These are phyloP conservation scores for Formica selysi DNA, from an alignment of 1,140 invertebrate genomes.

Conservation along the genomic window DNA sequence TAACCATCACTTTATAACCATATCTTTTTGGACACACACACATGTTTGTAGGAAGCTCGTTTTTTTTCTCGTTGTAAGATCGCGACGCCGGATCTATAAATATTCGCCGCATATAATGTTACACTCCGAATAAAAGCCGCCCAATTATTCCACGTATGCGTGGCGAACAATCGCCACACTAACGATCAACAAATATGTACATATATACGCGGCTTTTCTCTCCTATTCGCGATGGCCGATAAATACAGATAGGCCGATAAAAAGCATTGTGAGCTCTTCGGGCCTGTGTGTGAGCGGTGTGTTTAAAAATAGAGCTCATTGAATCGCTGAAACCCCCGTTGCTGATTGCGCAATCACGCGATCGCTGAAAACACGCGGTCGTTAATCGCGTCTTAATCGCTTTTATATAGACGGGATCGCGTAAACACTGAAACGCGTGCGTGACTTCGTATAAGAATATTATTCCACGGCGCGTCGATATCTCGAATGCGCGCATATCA, in stretches of 20 bases:
- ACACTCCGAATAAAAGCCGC: slow-evolving; percentile 34
- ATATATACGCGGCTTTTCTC: slow-evolving; percentile 25
- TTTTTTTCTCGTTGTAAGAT: slow-evolving; percentile 24
- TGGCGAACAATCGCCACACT: slow-evolving; percentile 50
- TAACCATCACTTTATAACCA: neutral
- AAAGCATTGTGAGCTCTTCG: slow-evolving; percentile 31
- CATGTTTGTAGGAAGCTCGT: neutral
- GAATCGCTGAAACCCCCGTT: slow-evolving; percentile 51
- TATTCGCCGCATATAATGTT: slow-evolving; percentile 44
- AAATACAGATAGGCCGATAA: slow-evolving; percentile 57
- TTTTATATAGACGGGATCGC: slow-evolving; percentile 42
- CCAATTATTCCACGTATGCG: slow-evolving; percentile 43
- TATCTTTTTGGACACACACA: slow-evolving; percentile 36
- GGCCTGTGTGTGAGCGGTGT: neutral
- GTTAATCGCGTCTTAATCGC: slow-evolving; percentile 60
- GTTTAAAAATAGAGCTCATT: slow-evolving; percentile 61
- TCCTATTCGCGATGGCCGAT: slow-evolving; percentile 37
- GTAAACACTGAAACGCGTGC: slow-evolving; percentile 45
- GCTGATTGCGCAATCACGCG: slow-evolving; percentile 59
- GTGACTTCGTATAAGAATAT: slow-evolving; percentile 25
- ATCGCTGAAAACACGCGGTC: slow-evolving; percentile 61
- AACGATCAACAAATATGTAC: slow-evolving; percentile 51
- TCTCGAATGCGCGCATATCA: neutral
- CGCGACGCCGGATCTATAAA: slow-evolving; percentile 31
- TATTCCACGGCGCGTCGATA: neutral